These are phyloP conservation scores for Myioborus melanocephalus DNA, from an alignment of 2,797 vertebrate species.

Conservation along the genomic window DNA sequence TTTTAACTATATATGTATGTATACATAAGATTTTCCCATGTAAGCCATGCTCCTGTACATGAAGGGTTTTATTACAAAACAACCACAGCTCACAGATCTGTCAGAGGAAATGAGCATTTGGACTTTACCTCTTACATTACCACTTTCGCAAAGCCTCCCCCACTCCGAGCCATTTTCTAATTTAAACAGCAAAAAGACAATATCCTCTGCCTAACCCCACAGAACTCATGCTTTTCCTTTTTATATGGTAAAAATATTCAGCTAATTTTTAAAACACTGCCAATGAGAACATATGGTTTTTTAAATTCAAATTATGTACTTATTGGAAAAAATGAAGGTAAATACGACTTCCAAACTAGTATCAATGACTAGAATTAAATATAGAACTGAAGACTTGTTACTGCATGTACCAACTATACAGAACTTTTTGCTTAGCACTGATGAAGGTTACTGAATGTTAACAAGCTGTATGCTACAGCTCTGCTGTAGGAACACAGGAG, in stretches of 20 bases:
- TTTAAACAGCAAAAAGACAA: neutral
- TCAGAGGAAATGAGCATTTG: conserved; percentile 3
- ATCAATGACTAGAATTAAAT: neutral
- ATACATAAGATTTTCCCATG: neutral
- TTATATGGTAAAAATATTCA: neutral
- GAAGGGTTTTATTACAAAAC: conserved; percentile 24
- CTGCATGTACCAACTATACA: neutral
- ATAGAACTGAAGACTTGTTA: neutral
- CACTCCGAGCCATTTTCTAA: neutral
- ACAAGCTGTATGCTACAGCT: neutral
- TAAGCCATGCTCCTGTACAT: neutral
- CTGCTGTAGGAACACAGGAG: neutral
- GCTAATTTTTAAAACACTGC: neutral
- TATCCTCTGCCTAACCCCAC: neutral
- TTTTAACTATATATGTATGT: neutral
- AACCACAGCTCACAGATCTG: conserved; percentile 12
- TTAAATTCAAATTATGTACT: neutral
- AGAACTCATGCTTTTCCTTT: neutral
- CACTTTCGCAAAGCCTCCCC: neutral
- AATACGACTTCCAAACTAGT: neutral
- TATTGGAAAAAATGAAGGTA: neutral
- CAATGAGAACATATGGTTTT: neutral
- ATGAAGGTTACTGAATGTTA: neutral
- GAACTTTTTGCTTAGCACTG: neutral
- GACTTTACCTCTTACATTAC: neutral